Percentiles rank a stretch among this genome's conserved stretches.
phyloP scores from a whole-genome alignment of 1,140 invertebrate species.

The Eulimnadia texana region DNA sequence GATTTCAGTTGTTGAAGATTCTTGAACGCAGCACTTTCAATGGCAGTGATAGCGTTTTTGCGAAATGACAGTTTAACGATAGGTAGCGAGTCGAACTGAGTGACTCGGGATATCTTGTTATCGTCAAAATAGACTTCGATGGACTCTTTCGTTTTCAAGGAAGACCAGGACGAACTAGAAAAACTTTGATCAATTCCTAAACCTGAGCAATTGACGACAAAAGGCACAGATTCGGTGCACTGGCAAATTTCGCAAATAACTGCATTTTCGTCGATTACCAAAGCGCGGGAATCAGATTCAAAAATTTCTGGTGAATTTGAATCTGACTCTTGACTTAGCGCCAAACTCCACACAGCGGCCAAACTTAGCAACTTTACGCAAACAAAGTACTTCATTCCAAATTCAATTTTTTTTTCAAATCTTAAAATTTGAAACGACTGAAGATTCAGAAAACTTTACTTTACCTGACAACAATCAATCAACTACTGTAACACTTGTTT shows the following conservation, averaged over 20 bases:
- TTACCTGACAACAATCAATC: too few relatives aligned
- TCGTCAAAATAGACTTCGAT: neutral
- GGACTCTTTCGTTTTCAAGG: neutral
- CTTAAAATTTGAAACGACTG: too few relatives aligned
- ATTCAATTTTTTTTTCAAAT: too few relatives aligned
- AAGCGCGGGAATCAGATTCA: neutral
- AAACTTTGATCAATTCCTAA: neutral
- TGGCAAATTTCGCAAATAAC: neutral
- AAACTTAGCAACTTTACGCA: too few relatives aligned
- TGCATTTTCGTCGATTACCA: neutral
- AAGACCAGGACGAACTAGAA: neutral
- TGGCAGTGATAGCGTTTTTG: slow-evolving; percentile 38
- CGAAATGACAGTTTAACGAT: slow-evolving; percentile 24
- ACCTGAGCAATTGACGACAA: neutral
- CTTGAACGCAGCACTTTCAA: slow-evolving; percentile 43
- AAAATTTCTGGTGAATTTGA: too few relatives aligned
- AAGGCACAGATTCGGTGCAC: neutral
- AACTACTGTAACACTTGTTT: too few relatives aligned
- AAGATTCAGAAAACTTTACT: too few relatives aligned
- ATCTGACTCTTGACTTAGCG: too few relatives aligned
- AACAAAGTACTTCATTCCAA: too few relatives aligned
- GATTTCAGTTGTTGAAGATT: slow-evolving; percentile 41
- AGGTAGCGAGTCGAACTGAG: neutral
- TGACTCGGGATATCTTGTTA: neutral
- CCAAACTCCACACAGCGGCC: too few relatives aligned